Percentiles rank a stretch among this genome's conserved stretches.
These are phyloP conservation scores for Heterodera schachtii DNA, from an alignment of 1,140 invertebrate genomes.

Conservation along the genomic window DNA sequence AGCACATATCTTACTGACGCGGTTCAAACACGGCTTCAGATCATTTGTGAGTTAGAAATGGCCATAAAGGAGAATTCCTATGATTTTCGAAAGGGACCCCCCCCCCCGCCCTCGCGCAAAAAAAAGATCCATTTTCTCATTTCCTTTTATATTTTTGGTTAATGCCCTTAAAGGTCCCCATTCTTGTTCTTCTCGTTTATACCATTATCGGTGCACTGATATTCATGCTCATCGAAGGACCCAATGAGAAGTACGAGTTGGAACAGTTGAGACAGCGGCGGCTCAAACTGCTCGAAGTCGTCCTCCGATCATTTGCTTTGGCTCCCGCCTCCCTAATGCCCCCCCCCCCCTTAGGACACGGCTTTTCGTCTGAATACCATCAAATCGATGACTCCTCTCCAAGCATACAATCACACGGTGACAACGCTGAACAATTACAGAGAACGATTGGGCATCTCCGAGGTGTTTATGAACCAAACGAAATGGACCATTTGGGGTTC, in stretches of 20 bases:
- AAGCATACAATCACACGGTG: slow-evolving; percentile 54
- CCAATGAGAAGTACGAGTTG: slow-evolving; percentile 50
- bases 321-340: slow-evolving; percentile 10
- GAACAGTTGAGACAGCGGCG: slow-evolving; percentile 44
- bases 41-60: slow-evolving; percentile 12
- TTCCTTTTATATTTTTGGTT: background rate
- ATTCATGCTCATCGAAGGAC: slow-evolving; percentile 51
- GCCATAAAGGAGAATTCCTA: background rate
- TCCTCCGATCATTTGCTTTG: background rate
- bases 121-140: background rate
- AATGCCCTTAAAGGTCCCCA: slow-evolving; percentile 24
- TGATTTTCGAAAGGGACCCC: background rate
- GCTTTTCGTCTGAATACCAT: slow-evolving; percentile 52
- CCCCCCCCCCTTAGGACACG: slow-evolving; percentile 40
- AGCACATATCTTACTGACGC: slow-evolving; percentile 14
- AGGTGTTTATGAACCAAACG: slow-evolving; percentile 41
- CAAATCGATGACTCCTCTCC: slow-evolving; percentile 48
- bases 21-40: slow-evolving; percentile 24
- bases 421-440: slow-evolving; percentile 42
- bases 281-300: slow-evolving; percentile 44
- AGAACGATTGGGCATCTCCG: slow-evolving; percentile 40
- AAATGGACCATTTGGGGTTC: slow-evolving; percentile 53
- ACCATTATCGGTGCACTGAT: slow-evolving; percentile 50
- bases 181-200: slow-evolving; percentile 47
- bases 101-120: too few species aligned